Evolutionary conservation across 2,113 vertebrate genomes (phyloP).

Genomic region (Phoxinus phoxinus): DNA sequence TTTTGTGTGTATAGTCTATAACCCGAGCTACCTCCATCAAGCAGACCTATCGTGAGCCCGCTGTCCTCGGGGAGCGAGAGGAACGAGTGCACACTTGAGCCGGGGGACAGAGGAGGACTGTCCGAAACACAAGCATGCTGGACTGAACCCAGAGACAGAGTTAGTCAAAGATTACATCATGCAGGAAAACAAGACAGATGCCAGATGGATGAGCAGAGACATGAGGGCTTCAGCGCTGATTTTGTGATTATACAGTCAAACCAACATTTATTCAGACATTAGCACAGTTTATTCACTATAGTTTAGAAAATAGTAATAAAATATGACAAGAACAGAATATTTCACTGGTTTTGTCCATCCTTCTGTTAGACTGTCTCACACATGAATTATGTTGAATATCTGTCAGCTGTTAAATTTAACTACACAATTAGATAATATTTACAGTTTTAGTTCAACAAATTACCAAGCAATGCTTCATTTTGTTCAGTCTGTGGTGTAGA

Average conservation of each 20-base stretch:
- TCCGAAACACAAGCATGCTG: conserved; percentile 28
- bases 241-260: neutral
- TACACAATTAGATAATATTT: no score
- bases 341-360: no score
- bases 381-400: no score
- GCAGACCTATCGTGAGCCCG: conserved; percentile 20
- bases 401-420: no score
- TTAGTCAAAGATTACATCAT: conserved; percentile 54
- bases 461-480: no score
- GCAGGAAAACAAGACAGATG: conserved; percentile 52
- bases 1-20: neutral
- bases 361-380: no score
- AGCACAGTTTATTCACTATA: no score
- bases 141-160: conserved; percentile 50
- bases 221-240: conserved; percentile 31
- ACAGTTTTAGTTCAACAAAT: no score
- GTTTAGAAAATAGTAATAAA: no score
- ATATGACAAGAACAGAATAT: no score
- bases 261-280: no score
- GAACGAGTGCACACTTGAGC: neutral
- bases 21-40: conserved; percentile 35
- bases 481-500: no score
- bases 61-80: conserved; percentile 14
- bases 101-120: conserved; percentile 31
- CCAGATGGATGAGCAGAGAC: conserved; percentile 46